These are phyloP conservation scores for Morelia viridis DNA, from an alignment of 2,797 vertebrate genomes.

Conservation along the genomic window DNA sequence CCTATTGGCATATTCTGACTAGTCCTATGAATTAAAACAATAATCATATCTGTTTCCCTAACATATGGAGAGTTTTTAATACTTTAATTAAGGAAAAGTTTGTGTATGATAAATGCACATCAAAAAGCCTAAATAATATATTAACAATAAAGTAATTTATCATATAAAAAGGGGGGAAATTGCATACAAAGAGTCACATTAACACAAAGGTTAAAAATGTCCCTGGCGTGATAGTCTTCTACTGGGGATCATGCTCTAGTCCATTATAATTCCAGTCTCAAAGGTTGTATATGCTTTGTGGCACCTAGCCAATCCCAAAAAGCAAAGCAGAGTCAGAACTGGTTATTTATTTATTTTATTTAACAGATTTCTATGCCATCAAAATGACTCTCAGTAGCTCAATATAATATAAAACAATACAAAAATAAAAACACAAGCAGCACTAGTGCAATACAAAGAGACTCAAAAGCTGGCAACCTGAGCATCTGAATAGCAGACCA, in stretches of 20 bases:
- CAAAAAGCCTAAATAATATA: not conserved
- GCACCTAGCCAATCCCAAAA: not conserved
- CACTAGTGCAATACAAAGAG: not conserved
- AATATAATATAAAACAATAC: not conserved
- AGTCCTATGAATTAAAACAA: not conserved
- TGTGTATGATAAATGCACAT: not conserved
- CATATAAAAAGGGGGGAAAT: not conserved
- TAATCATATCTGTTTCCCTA: not conserved
- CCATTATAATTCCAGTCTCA: not conserved
- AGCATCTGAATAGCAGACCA: not conserved
- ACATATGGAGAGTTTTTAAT: not conserved
- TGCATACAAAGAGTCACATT: not conserved
- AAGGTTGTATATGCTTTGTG: not conserved
- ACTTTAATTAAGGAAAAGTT: not conserved
- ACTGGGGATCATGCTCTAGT: not conserved
- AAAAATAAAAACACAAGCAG: not conserved
- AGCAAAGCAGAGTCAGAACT: not conserved
- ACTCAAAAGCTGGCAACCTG: not conserved
- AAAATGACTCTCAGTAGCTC: not conserved
- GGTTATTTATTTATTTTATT: not conserved
- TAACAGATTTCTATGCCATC: not conserved
- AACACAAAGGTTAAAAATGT: not conserved
- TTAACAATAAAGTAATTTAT: not conserved
- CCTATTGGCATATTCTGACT: not conserved
- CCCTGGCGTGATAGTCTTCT: not conserved